phyloP scores from a whole-genome alignment of 1,140 invertebrate genomes.

The Drosophila dunni region DNA sequence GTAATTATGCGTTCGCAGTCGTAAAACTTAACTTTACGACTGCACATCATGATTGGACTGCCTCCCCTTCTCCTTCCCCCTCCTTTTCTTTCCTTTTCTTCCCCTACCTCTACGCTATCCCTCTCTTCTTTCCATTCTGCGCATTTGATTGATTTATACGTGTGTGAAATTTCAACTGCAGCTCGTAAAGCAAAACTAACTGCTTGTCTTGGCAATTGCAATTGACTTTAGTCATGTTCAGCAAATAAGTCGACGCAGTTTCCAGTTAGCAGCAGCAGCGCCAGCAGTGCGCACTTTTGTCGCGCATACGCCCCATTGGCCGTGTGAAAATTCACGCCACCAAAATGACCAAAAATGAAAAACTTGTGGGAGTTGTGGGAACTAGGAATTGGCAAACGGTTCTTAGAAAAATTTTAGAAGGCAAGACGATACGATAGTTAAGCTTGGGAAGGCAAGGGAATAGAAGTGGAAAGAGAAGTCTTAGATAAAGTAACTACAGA shows the following conservation, averaged over 20 bases:
- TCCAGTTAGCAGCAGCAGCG: not conserved
- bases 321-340: not conserved
- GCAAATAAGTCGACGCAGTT: not conserved
- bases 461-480: too few relatives aligned
- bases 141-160: conserved; percentile 72
- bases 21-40: conserved; percentile 74
- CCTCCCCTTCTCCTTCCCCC: not conserved
- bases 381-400: not conserved
- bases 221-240: conserved; percentile 54
- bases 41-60: conserved; percentile 45
- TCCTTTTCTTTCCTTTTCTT: not conserved
- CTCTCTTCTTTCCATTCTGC: not conserved
- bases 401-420: not conserved
- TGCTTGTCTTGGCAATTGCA: conserved; percentile 29
- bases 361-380: not conserved
- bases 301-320: conserved; percentile 67
- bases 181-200: conserved; percentile 43
- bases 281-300: conserved; percentile 43
- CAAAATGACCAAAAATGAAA: not conserved
- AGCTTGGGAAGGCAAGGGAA: too few relatives aligned
- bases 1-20: conserved; percentile 77
- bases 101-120: not conserved
- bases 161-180: conserved; percentile 63
- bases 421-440: not conserved
- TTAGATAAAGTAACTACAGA: too few relatives aligned